Evolutionary conservation across 2,888 invertebrate genomes (phyloP), one percentile per base, ranked within the genome.

Genomic region (Microplitis manilae): DNA sequence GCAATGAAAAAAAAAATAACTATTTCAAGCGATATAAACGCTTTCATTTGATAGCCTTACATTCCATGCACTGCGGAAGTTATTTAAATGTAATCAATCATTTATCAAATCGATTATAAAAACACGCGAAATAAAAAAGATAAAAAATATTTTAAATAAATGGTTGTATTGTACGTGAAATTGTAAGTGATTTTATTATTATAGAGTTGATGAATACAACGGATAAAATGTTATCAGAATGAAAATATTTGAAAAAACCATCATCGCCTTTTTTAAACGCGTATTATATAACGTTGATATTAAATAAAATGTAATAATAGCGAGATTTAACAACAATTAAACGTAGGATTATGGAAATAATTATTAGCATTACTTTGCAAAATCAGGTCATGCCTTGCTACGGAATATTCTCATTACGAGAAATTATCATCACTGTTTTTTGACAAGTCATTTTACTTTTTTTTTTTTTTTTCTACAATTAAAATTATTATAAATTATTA

Each of bases 281-380:
- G 50, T 50, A 50, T 50, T 50, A 50, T 50, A 50, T 8, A 8
- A 50, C 50, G 50, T 50, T 50, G 13, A 13, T 50, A 50, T 50
- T 13, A 68, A 69, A 70, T 30, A 20, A 62, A 71, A 50, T n/a
- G 40, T 6, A 39, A 68, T n/a, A 68, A n/a, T n/a, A 39, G 20
- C 20, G 30, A 62, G 39, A 71, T 50, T n/a, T n/a, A 30, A 65
- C 40, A 60, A 74, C 64, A 40, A 69, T 73, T 61, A 68, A 8
- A 17, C 62, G 20, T 62, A 50, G 50, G 13, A 50, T 50, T 50
- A 50, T 50, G 50, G 50, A 50, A 13, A 68, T 59, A 59, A 40
- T 62, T 38, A 72, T 76, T 65, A 68, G 75, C 41, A 62, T 77
- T 79, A 75, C 73, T 73, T 79, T 70, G 41, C 73, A 41, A 60